Base-by-base conservation (phyloP, 2,888 invertebrate species). In the Cheilosia vulpina region DNA sequence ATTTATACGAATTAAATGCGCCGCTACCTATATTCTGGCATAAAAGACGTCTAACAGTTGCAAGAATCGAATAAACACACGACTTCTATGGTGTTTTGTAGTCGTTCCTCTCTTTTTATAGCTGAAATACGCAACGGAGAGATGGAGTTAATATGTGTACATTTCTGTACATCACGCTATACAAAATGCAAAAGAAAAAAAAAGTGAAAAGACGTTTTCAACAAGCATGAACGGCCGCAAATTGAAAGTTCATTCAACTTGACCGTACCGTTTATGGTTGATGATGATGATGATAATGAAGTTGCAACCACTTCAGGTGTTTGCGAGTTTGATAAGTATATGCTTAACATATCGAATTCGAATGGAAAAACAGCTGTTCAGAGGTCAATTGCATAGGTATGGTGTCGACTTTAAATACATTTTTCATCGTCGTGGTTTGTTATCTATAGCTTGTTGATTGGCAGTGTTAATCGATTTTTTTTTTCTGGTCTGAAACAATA, bases 161-260 rank as follows among this genome's bases (percentile, higher is more conserved):
- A 31, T 3, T 38, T 34, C 13, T 13, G 13, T 38, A 13, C 13
- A 38, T 13, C 38, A 38, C 13, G 13, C 38, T 31, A 2, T 31
- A 41, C 2, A 9, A 31, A 31, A 19, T 47, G 34, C 41, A 75
- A 75, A 65, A 75, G 65, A 75, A 47, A 57, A 47, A 41, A 21
- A 11, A 17, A 19, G 9, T 15, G 19, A 50, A 34, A 57, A 21
- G 24, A 55, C 21, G 17, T 63, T 41, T 57, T 19, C 43, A 63
- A 31, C 27, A 24, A 43, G 13, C 24, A 41, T 24, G 17, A 17
- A 1, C 4, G 17, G 17, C 17, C 1, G 58, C 50, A 50, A 66
- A 68, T 52, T 68, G 24, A 66, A 53, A 60, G 76, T 76, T 60
- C 76, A 43, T 53, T 66, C 52, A 66, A 66, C 66, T 66, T n/a